A percentile compares a stretch with the other conserved stretches of the same genome.
Conservation (phyloP, 2,113 vertebrate species). For the Limnothrissa miodon region DNA sequence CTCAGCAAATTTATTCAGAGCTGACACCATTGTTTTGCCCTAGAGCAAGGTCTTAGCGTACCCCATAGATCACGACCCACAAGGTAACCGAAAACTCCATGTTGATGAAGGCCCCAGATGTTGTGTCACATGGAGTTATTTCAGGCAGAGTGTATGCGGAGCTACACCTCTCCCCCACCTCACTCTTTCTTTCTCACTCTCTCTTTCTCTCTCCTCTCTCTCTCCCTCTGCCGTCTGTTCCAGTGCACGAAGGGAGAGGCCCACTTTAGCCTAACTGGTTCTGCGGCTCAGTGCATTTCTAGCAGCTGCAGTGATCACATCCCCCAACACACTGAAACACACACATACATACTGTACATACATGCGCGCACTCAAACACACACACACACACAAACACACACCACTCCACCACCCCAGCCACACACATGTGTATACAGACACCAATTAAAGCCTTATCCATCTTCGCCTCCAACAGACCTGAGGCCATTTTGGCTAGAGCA, state of each 20-base stretch:
- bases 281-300: background rate
- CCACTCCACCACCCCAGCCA: background rate
- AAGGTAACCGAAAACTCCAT: conserved; percentile 7
- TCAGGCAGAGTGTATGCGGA: background rate
- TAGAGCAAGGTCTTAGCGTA: background rate
- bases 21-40: background rate
- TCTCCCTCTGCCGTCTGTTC: background rate
- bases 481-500: background rate
- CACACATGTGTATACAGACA: background rate
- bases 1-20: background rate
- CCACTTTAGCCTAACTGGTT: background rate
- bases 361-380: background rate
- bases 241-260: background rate
- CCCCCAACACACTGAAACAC: background rate
- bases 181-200: background rate
- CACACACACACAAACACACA: background rate
- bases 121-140: conserved; percentile 7
- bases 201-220: background rate
- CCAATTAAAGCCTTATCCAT: conserved; percentile 6
- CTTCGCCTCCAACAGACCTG: background rate
- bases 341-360: background rate
- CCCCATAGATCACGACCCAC: conserved; percentile 14
- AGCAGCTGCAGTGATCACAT: background rate
- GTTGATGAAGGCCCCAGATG: conserved; percentile 6
- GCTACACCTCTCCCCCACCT: background rate